Conservation (phyloP, 2,888 invertebrate species). For the Drosophila mayaguana region DNA sequence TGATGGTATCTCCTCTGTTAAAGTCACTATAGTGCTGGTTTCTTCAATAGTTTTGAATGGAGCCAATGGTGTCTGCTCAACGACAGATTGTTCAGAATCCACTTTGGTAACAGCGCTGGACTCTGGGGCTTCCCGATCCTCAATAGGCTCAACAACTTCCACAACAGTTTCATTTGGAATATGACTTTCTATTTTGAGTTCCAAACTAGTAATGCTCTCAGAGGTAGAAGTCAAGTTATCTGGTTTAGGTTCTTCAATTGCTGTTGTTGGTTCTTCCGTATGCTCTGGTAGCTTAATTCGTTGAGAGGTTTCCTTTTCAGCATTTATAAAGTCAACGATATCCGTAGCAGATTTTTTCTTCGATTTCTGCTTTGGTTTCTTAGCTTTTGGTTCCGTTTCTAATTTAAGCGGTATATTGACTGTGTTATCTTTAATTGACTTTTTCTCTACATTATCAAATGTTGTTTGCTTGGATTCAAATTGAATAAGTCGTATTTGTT, state of each 20-base stretch:
- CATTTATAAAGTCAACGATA: conserved; percentile 61
- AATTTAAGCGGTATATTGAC: conserved; percentile 55
- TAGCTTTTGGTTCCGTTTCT: conserved; percentile 62
- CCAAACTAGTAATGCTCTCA: not conserved
- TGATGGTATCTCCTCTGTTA: not conserved
- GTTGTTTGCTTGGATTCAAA: conserved; percentile 30
- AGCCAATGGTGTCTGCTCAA: conserved; percentile 17
- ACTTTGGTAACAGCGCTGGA: not conserved
- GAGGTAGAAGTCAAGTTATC: not conserved
- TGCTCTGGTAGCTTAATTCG: conserved; percentile 10
- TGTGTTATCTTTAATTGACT: conserved; percentile 29
- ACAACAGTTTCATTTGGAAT: not conserved
- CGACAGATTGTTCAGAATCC: not conserved
- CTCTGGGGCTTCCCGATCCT: not conserved
- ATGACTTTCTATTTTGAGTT: not conserved
- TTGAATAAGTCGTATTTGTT: conserved; percentile 71
- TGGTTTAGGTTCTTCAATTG: not conserved
- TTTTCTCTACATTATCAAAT: conserved; percentile 32
- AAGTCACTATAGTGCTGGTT: not conserved
- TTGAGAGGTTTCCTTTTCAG: conserved; percentile 51
- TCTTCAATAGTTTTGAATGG: conserved; percentile 18
- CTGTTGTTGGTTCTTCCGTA: not conserved
- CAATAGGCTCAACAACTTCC: not conserved
- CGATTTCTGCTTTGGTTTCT: conserved; percentile 71
- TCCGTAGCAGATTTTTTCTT: conserved; percentile 55